phyloP scores from a whole-genome alignment of 2,113 vertebrate genomes.

The Haliaeetus leucogaster region DNA sequence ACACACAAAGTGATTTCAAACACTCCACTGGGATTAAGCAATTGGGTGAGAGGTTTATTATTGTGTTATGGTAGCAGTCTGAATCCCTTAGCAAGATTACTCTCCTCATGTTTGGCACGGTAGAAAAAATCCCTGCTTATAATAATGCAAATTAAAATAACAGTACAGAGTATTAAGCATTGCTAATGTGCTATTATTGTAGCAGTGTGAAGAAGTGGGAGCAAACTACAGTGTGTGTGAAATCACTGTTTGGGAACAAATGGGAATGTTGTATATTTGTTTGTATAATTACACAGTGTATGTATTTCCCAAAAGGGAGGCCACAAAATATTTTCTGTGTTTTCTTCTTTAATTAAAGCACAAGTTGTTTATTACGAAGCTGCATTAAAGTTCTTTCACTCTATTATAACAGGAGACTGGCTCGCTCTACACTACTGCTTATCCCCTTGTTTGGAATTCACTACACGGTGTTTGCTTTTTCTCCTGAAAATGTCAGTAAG shows the following conservation, averaged over 20 bases:
- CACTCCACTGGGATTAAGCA: neutral
- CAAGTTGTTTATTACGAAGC: neutral
- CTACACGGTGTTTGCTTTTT: conserved; percentile 98
- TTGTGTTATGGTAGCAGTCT: neutral
- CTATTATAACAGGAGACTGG: conserved; percentile 83
- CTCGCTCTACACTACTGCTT: conserved; percentile 93
- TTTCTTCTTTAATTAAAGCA: conserved; percentile 13
- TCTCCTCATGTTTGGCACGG: neutral
- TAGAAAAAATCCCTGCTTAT: neutral
- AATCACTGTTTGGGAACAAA: neutral
- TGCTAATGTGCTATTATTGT: neutral
- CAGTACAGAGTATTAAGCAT: neutral
- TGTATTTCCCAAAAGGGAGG: neutral
- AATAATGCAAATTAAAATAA: neutral
- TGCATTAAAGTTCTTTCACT: conserved; percentile 28
- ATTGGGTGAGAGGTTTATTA: neutral
- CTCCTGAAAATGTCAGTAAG: conserved; percentile 95
- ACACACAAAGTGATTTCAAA: neutral
- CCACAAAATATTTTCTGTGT: neutral
- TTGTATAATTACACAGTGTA: neutral
- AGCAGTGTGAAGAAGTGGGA: neutral
- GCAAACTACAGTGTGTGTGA: neutral
- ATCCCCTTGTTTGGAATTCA: conserved; percentile 97
- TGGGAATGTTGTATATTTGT: neutral
- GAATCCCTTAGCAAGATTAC: neutral